Conservation (phyloP, 2,888 invertebrate species). For the Agapostemon virescens region DNA sequence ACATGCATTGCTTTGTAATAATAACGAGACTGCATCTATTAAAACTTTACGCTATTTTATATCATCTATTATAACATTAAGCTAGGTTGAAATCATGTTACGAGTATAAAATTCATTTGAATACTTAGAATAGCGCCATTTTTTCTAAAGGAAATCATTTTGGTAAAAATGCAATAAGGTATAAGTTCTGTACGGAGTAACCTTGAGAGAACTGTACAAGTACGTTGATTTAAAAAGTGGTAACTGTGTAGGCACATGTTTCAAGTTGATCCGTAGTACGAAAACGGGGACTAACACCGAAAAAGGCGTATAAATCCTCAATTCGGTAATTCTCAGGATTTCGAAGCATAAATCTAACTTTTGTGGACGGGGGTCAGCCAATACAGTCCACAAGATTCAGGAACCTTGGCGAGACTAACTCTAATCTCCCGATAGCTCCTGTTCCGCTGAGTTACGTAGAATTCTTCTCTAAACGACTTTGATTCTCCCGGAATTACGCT, state of each 20-base stretch:
- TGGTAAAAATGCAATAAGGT: no score
- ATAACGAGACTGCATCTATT: no score
- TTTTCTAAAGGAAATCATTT: no score
- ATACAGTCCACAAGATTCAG: constrained; percentile 76
- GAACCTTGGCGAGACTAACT: constrained; percentile 77
- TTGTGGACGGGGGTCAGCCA: constrained; percentile 72
- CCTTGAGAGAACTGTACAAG: neutral
- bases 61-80: no score
- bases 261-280: constrained; percentile 14
- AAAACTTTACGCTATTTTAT: no score
- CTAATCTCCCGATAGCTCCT: constrained; percentile 75
- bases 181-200: neutral
- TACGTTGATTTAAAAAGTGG: neutral
- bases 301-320: constrained; percentile 74
- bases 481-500: constrained; percentile 60
- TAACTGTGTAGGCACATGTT: neutral
- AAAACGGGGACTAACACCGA: constrained; percentile 46
- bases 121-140: no score
- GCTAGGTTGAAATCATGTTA: no score
- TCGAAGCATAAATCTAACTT: constrained; percentile 78
- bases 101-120: no score
- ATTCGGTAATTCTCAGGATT: constrained; percentile 78
- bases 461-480: constrained; percentile 62
- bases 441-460: constrained; percentile 62
- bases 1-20: no score